These are phyloP conservation scores for Vesta saturnalis DNA, from an alignment of 2,888 invertebrate genomes.

Conservation along the genomic window DNA sequence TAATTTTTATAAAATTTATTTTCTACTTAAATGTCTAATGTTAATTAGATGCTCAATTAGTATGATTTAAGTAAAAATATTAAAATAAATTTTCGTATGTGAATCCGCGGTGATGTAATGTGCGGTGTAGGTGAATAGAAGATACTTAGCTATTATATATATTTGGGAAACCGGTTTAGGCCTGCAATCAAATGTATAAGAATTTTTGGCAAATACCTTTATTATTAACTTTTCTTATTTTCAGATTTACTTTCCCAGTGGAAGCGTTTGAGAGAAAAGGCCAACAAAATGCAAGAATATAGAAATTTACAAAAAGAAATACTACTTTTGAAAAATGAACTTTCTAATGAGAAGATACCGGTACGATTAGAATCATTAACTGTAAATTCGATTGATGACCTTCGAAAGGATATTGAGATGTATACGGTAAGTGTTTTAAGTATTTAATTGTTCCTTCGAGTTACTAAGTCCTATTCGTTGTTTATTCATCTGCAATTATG, in stretches of 20 bases:
- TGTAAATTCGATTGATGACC: constrained; percentile 55
- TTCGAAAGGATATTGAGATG: constrained; percentile 57
- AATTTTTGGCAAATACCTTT: not conserved
- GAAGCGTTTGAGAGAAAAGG: constrained; percentile 62
- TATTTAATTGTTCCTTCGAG: too few species aligned
- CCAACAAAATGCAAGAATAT: constrained; percentile 59
- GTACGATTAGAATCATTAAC: constrained; percentile 43
- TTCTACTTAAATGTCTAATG: not conserved
- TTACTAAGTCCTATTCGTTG: not conserved
- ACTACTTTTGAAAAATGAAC: constrained; percentile 56
- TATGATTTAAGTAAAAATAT: not conserved
- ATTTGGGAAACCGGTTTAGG: constrained; percentile 5
- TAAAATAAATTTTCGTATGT: not conserved
- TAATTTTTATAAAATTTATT: too few species aligned
- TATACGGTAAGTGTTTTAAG: constrained; percentile 58
- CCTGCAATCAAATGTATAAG: not conserved
- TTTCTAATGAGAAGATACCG: constrained; percentile 52
- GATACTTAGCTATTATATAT: constrained; percentile 2
- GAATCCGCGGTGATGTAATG: not conserved
- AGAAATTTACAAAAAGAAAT: constrained; percentile 59
- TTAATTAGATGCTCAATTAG: not conserved
- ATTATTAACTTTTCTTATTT: constrained; percentile 16
- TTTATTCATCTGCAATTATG: not conserved
- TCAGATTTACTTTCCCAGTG: constrained; percentile 64
- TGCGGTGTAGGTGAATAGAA: not conserved